Percentiles rank a stretch among this genome's conserved stretches.
These are phyloP conservation scores for Lanistes nyassanus DNA, from an alignment of 1,140 invertebrate species.

Conservation along the genomic window DNA sequence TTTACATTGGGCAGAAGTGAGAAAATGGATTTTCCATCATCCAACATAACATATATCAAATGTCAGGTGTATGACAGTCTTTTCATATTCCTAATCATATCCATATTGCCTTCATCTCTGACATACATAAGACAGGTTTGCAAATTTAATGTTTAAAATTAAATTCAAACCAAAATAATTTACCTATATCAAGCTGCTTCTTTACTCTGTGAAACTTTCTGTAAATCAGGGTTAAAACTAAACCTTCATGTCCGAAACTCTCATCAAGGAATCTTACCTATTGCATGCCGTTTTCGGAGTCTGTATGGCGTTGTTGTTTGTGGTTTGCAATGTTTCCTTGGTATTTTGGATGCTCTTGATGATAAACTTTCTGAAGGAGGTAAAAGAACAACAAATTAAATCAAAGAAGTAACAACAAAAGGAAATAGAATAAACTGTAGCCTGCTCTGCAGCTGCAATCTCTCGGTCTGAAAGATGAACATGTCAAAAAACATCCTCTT, in stretches of 20 bases:
- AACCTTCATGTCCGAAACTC: background rate
- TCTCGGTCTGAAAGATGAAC: no score
- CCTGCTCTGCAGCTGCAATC: no score
- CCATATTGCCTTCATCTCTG: background rate
- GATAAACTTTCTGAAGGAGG: conserved; percentile 26
- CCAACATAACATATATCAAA: no score
- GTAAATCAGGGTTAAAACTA: background rate
- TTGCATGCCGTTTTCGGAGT: conserved; percentile 47
- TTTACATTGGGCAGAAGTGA: no score
- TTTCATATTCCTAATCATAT: no score
- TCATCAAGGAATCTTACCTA: conserved; percentile 31
- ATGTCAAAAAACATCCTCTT: no score
- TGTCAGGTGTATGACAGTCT: no score
- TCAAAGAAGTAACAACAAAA: no score
- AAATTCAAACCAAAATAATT: background rate
- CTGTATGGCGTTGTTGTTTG: conserved; percentile 55
- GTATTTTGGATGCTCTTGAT: background rate
- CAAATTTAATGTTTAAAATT: background rate
- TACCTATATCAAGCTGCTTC: background rate
- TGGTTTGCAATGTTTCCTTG: conserved; percentile 28
- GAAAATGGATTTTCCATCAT: no score
- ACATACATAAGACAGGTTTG: background rate
- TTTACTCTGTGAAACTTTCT: background rate
- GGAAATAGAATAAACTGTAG: no score
- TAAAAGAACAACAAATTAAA: background rate